Evolutionary conservation across 2,888 invertebrate species (phyloP).

Genomic region (Geophilus truncorum): DNA sequence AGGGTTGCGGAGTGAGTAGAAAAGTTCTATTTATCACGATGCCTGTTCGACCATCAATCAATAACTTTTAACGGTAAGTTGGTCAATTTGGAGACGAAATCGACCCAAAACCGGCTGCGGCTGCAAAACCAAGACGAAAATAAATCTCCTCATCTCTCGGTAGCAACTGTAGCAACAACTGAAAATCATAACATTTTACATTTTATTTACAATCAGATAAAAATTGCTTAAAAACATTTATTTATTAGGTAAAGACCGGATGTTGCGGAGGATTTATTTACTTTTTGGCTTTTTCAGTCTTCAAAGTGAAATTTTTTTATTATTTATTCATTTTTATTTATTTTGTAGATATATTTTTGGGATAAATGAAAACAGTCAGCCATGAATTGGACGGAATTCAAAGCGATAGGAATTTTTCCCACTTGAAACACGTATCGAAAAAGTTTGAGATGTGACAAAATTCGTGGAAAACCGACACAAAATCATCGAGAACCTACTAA

Average conservation of each 20-base stretch:
- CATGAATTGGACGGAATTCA: background rate
- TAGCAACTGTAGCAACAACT: background rate
- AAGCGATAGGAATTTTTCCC: background rate
- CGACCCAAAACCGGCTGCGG: background rate
- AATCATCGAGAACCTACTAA: too few relatives aligned
- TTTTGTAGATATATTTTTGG: background rate
- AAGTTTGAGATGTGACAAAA: background rate
- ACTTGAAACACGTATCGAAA: background rate
- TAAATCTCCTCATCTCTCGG: background rate
- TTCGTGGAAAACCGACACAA: too few relatives aligned
- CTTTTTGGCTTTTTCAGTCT: too few relatives aligned
- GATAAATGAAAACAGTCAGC: background rate
- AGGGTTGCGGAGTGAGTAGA: background rate
- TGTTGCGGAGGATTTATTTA: too few relatives aligned
- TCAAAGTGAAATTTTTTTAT: background rate
- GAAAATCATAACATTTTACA: background rate
- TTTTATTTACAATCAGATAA: background rate
- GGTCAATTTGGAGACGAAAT: background rate
- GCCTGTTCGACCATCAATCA: background rate
- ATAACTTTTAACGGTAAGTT: background rate
- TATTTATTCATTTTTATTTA: background rate
- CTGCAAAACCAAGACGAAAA: background rate
- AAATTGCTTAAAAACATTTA: background rate
- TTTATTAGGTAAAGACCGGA: too few relatives aligned
- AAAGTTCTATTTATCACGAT: background rate